Conservation (phyloP, 2,888 invertebrate species). For the Griposia aprilina region DNA sequence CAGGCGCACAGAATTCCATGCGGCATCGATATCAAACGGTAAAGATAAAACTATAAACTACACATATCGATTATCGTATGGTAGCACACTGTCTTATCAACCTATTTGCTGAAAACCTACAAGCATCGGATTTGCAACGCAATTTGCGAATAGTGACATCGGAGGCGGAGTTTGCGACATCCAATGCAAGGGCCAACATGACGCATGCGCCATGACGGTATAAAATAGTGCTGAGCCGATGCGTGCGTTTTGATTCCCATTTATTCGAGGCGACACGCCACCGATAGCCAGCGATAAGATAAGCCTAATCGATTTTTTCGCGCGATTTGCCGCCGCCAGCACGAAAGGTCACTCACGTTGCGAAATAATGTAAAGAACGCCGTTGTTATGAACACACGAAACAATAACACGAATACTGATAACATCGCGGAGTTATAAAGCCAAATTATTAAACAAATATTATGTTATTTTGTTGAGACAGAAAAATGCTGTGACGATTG, state of each 20-base stretch:
- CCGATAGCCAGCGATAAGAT: slow-evolving; percentile 84
- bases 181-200: slow-evolving; percentile 80
- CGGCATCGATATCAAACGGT: slow-evolving; percentile 25
- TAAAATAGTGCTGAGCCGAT: slow-evolving; percentile 63
- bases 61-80: slow-evolving; percentile 35
- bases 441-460: slow-evolving; percentile 40
- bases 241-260: slow-evolving; percentile 81
- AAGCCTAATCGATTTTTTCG: slow-evolving; percentile 86
- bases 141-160: slow-evolving; percentile 75
- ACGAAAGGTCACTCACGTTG: slow-evolving; percentile 88
- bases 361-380: slow-evolving; percentile 81
- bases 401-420: slow-evolving; percentile 68
- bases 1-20: slow-evolving; percentile 59
- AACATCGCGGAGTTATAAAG: slow-evolving; percentile 45
- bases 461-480: slow-evolving; percentile 49
- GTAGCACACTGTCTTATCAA: slow-evolving; percentile 48
- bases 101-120: slow-evolving; percentile 47
- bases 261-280: slow-evolving; percentile 85
- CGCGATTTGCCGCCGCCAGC: slow-evolving; percentile 85
- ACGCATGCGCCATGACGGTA: slow-evolving; percentile 82
- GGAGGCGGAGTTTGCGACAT: slow-evolving; percentile 84
- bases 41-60: slow-evolving; percentile 46
- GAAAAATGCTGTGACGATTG: slow-evolving; percentile 59
- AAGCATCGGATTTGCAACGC: slow-evolving; percentile 70
- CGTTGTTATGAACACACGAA: slow-evolving; percentile 73